Conservation (phyloP, 2,888 invertebrate genomes). For the Drosophila lutescens region DNA sequence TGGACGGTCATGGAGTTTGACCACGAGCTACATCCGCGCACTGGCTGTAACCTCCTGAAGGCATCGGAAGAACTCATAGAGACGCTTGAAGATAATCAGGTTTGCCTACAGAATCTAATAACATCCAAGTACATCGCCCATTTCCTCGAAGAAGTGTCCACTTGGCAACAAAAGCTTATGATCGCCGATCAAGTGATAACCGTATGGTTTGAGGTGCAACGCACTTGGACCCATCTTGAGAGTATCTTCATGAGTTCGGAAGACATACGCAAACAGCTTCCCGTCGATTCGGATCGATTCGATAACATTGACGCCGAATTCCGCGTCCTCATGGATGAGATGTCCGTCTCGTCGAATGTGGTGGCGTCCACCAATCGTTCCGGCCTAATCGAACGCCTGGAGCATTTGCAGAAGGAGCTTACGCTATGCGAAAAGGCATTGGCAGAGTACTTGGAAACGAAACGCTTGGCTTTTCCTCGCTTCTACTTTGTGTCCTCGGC, state of each 20-base stretch:
- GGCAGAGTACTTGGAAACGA: conserved; percentile 98
- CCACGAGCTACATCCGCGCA: conserved; percentile 94
- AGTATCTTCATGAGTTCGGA: conserved; percentile 99
- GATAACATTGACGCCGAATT: conserved; percentile 96
- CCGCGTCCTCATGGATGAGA: conserved; percentile 87
- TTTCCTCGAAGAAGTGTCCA: conserved; percentile 96
- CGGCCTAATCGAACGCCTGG: conserved; percentile 91
- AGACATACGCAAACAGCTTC: conserved; percentile 96
- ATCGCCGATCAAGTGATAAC: conserved; percentile 97
- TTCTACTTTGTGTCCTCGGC: conserved; percentile 99
- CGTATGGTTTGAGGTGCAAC: conserved; percentile 97
- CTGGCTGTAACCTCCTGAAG: conserved; percentile 92
- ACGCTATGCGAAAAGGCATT: conserved; percentile 97
- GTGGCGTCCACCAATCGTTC: conserved; percentile 95
- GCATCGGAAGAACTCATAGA: conserved; percentile 98
- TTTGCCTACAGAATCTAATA: conserved; percentile 96
- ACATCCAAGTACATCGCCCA: conserved; percentile 98
- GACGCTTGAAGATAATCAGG: conserved; percentile 98
- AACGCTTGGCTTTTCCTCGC: conserved; percentile 96
- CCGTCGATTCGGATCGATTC: conserved; percentile 96
- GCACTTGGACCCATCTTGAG: conserved; percentile 98
- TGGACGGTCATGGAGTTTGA: conserved; percentile 97
- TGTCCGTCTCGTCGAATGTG: conserved; percentile 88
- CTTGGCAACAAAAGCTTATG: conserved; percentile 96
- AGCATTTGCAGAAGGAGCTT: conserved; percentile 92